Percentiles rank a stretch among this genome's conserved stretches.
Evolutionary conservation across 2,797 vertebrate species (phyloP).

Genomic region (Enteromius argenteus): DNA sequence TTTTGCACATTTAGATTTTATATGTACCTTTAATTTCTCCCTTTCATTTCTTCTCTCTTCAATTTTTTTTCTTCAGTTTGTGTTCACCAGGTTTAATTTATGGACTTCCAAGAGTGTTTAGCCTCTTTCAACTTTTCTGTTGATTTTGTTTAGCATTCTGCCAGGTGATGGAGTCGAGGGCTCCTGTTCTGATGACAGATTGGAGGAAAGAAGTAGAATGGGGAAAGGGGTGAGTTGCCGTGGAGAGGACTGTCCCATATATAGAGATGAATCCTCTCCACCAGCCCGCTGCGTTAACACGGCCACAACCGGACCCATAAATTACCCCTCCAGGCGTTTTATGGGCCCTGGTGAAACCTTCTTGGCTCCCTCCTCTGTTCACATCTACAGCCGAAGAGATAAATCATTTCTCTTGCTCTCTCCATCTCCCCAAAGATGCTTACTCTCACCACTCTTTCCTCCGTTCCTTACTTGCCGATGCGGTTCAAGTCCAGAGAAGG

Average conservation of each 20-base stretch:
- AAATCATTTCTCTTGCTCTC: slow-evolving; percentile 70
- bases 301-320: slow-evolving; percentile 74
- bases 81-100: slow-evolving; percentile 24
- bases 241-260: slow-evolving; percentile 59
- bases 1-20: not conserved
- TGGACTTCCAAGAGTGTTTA: slow-evolving; percentile 5
- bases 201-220: slow-evolving; percentile 37
- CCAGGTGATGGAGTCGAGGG: slow-evolving; percentile 4
- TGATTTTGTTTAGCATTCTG: slow-evolving; percentile 42
- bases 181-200: slow-evolving; percentile 31
- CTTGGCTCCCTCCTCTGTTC: slow-evolving; percentile 67
- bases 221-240: slow-evolving; percentile 24
- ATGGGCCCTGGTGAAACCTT: slow-evolving; percentile 69
- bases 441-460: slow-evolving; percentile 30
- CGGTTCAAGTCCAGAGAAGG: slow-evolving; percentile 55
- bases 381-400: slow-evolving; percentile 68
- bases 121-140: slow-evolving; percentile 5
- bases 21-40: not conserved
- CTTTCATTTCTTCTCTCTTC: not conserved
- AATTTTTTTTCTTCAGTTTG: not conserved
- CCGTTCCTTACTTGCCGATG: slow-evolving; percentile 24
- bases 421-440: slow-evolving; percentile 57
- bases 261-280: slow-evolving; percentile 73
- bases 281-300: slow-evolving; percentile 77
- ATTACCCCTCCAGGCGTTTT: slow-evolving; percentile 77